Evolutionary conservation across 1,140 invertebrate genomes (phyloP).

Genomic region (Drosophila varians): DNA sequence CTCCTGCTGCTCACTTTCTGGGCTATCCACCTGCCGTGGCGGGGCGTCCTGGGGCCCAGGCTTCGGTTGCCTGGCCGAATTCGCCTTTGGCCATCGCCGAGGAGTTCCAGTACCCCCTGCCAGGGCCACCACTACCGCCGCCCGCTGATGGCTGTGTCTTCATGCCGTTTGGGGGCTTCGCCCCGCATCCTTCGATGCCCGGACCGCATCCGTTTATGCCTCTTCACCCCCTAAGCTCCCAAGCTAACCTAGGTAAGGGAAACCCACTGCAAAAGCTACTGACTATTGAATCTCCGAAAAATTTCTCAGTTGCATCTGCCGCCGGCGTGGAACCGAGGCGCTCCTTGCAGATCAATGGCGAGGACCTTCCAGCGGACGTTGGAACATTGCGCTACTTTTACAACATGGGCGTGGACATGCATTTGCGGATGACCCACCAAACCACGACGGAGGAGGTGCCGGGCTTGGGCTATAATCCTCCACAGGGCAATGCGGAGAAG

Average conservation of each 20-base stretch:
- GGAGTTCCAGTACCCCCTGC: slow-evolving; percentile 30
- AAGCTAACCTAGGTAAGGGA: background rate
- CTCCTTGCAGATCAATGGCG: slow-evolving; percentile 84
- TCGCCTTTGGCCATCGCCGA: slow-evolving; percentile 27
- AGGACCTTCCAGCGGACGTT: slow-evolving; percentile 86
- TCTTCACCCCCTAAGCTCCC: slow-evolving; percentile 1
- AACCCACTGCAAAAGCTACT: background rate
- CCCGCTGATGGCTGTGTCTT: slow-evolving; percentile 42
- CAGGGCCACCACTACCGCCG: slow-evolving; percentile 12
- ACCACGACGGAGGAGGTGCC: slow-evolving; percentile 35
- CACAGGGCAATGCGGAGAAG: background rate
- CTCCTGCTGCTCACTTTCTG: slow-evolving; percentile 22
- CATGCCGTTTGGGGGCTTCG: slow-evolving; percentile 51
- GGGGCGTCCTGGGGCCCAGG: slow-evolving; percentile 6
- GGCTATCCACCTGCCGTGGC: slow-evolving; percentile 43
- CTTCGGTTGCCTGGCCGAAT: slow-evolving; percentile 26
- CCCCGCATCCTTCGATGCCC: slow-evolving; percentile 13
- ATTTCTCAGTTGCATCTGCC: background rate
- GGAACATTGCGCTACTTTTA: slow-evolving; percentile 87
- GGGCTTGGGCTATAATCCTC: background rate
- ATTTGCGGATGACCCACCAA: slow-evolving; percentile 53
- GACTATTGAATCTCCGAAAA: too few relatives aligned
- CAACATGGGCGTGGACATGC: slow-evolving; percentile 87
- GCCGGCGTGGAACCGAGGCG: slow-evolving; percentile 62
- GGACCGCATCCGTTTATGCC: slow-evolving; percentile 18